These are phyloP conservation scores for Drosophila tripunctata DNA, from an alignment of 2,888 invertebrate genomes.

Conservation along the genomic window DNA sequence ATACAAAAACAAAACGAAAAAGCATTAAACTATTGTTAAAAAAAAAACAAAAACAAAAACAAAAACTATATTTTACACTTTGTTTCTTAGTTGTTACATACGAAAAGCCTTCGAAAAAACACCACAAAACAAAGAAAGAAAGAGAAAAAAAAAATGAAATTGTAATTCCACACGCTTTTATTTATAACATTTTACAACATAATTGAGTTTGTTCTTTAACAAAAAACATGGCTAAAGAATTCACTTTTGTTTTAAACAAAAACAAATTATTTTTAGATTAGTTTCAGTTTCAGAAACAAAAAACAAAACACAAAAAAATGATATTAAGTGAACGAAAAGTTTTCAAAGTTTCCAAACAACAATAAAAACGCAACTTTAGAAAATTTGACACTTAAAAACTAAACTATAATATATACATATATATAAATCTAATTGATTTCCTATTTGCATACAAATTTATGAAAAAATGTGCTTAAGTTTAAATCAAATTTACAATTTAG, in stretches of 20 bases:
- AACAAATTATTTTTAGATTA: slow-evolving; percentile 41
- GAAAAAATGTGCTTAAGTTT: slow-evolving; percentile 76
- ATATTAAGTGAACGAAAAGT: slow-evolving; percentile 55
- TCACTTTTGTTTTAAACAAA: slow-evolving; percentile 60
- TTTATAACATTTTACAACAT: slow-evolving; percentile 65
- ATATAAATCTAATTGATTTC: slow-evolving; percentile 62
- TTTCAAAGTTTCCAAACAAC: slow-evolving; percentile 27
- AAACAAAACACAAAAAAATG: slow-evolving; percentile 38
- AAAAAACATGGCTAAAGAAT: slow-evolving; percentile 29
- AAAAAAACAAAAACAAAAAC: slow-evolving; percentile 8
- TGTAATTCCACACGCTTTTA: slow-evolving; percentile 78
- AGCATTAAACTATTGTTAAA: slow-evolving; percentile 26
- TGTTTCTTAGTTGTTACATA: slow-evolving; percentile 54
- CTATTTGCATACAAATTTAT: slow-evolving; percentile 74
- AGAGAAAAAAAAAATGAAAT: slow-evolving; percentile 50
- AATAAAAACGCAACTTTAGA: slow-evolving; percentile 33
- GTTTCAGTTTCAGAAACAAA: slow-evolving; percentile 28
- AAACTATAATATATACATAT: slow-evolving; percentile 9
- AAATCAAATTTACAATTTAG: slow-evolving; percentile 79
- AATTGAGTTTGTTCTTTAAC: slow-evolving; percentile 43
- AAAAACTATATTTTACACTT: slow-evolving; percentile 37
- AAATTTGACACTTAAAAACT: slow-evolving; percentile 25
- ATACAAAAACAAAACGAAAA: slow-evolving; percentile 17
- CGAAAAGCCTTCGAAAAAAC: slow-evolving; percentile 34
- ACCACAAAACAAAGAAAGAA: slow-evolving; percentile 14